Evolutionary conservation across 2,797 vertebrate species (phyloP).

Genomic region (Sylvia borin): DNA sequence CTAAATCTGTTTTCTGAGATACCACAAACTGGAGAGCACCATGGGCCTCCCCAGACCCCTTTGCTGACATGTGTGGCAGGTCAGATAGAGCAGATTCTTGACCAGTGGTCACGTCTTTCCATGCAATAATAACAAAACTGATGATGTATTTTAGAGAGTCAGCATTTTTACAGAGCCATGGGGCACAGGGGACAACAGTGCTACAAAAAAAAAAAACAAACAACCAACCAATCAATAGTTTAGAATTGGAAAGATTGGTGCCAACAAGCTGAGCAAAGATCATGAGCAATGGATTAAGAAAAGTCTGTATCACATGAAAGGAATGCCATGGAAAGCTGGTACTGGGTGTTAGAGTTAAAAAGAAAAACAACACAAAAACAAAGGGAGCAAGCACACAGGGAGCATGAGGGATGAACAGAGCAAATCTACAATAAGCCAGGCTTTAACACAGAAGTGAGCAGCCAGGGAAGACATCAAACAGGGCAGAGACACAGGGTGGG

Average conservation of each 20-base stretch:
- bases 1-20: not conserved
- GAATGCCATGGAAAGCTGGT: not conserved
- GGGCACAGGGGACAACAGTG: fast-evolving
- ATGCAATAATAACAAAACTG: not conserved
- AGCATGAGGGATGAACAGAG: not conserved
- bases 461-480: constrained; percentile 29
- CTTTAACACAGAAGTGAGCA: constrained; percentile 14
- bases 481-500: constrained; percentile 18
- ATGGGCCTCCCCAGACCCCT: not conserved
- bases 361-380: not conserved
- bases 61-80: not conserved
- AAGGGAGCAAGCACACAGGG: not conserved
- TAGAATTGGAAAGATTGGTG: not conserved
- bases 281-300: not conserved
- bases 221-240: not conserved
- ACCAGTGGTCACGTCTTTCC: not conserved
- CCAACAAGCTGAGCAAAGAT: not conserved
- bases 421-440: not conserved
- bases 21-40: not conserved
- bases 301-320: not conserved
- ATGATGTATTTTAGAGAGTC: not conserved
- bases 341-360: not conserved
- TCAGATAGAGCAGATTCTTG: not conserved
- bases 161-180: not conserved
- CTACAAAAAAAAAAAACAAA: not conserved